phyloP scores from a whole-genome alignment of 2,113 vertebrate genomes.

The Pelvicachromis taeniatus region DNA sequence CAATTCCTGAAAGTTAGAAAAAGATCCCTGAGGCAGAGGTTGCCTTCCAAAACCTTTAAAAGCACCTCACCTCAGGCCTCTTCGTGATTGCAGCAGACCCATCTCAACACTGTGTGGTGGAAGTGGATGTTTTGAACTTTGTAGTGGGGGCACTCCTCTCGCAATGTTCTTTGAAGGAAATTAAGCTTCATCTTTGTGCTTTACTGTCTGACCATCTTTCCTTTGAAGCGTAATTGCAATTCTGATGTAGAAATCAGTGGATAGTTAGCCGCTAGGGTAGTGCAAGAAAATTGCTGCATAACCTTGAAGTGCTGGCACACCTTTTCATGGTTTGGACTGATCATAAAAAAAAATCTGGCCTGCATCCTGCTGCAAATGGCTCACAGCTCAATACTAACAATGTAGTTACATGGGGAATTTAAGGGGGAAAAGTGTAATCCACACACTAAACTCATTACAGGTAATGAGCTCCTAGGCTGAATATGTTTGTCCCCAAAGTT shows the following conservation, averaged over 20 bases:
- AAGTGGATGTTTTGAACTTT: neutral
- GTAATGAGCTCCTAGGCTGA: neutral
- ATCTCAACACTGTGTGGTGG: neutral
- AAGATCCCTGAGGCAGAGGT: neutral
- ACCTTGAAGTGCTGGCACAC: neutral
- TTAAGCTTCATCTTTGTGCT: neutral
- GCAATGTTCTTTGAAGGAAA: neutral
- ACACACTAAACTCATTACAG: neutral
- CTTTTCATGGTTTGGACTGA: neutral
- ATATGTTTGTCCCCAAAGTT: neutral
- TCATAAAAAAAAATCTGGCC: neutral
- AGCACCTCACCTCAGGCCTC: rapidly evolving
- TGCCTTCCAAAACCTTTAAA: neutral
- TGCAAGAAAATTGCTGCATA: neutral
- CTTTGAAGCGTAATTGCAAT: neutral
- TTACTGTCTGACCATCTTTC: neutral
- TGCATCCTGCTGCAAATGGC: neutral
- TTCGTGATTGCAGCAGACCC: neutral
- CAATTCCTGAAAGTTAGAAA: neutral
- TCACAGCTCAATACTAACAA: neutral
- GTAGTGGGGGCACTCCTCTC: neutral
- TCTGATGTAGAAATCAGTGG: neutral
- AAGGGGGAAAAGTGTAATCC: neutral
- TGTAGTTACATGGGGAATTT: neutral
- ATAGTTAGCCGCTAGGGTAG: neutral